Evolutionary conservation across 2,113 vertebrate genomes (phyloP), one percentile per base, ranked within the genome.

Genomic region (Spizaetus ornatus): DNA sequence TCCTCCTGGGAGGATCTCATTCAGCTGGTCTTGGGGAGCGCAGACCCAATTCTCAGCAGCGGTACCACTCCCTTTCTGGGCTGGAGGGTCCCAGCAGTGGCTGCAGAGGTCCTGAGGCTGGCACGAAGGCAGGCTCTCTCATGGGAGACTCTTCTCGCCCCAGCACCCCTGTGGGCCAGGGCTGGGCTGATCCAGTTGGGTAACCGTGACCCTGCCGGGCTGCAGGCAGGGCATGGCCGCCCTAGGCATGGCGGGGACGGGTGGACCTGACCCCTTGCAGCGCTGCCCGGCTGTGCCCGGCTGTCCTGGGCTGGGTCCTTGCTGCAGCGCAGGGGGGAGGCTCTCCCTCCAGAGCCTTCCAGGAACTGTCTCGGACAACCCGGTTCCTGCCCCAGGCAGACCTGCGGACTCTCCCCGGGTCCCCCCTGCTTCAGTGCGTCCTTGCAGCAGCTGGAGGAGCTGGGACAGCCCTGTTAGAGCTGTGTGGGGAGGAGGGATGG

Each of bases 141-240:
- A 25, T 42, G 36, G 6, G 4, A 36, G 11, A 11, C 34, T 42
- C 18, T 9, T 16, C 25, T 48, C 2, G 1, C 25, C 53, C 26
- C 1, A 2, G 19, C 47, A 29, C 47, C 26, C n/a, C 66, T 36
- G 26, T 3, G 7, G 19, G 50, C 32, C 9, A 10, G 23, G 8
- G 38, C 69, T 36, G 22, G 50, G 69, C 29, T 61, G 52, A 47
- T 53, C 31, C 59, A 13, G 13, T 10, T 3, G 18, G 65, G 18
- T 77, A 15, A 43, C 27, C 1, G 3, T 0, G 0, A 25, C n/a
- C 42, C 8, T 10, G 17, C 56, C 0, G 2, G 59, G 61, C 56
- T 65, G 82, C 8, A 21, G 76, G 34, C 0, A 0, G 47, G 45
- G 34, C 6, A 15, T 19, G 25, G 76, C 47, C 34, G 34, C 16